These are phyloP conservation scores for Lasioglossum pauxillum DNA, from an alignment of 2,888 invertebrate species.

Conservation along the genomic window DNA sequence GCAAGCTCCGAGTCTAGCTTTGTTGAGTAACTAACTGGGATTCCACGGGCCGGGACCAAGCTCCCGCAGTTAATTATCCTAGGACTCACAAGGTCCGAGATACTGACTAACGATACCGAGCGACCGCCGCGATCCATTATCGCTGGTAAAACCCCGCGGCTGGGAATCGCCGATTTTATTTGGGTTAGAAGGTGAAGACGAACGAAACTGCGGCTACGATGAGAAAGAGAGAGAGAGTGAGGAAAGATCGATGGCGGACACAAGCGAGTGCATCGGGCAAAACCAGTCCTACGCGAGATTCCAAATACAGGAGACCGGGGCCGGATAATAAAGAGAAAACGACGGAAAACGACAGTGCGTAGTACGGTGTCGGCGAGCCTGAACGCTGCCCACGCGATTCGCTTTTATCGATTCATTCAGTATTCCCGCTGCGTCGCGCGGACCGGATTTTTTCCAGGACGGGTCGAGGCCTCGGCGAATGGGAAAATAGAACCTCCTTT, in stretches of 20 bases:
- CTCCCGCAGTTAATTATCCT: constrained; percentile 54
- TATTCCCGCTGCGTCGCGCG: constrained; percentile 36
- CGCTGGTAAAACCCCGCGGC: constrained; percentile 15
- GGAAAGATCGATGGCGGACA: neutral
- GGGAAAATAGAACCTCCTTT: neutral
- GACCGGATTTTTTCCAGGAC: constrained; percentile 17
- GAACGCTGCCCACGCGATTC: constrained; percentile 68
- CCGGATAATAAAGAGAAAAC: constrained; percentile 58
- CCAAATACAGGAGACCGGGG: constrained; percentile 60
- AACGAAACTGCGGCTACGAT: neutral
- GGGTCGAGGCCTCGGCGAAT: neutral
- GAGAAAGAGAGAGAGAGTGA: neutral
- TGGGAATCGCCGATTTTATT: constrained; percentile 54
- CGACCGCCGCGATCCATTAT: constrained; percentile 43
- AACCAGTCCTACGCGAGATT: constrained; percentile 60
- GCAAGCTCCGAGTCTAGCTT: neutral
- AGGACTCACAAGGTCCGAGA: constrained; percentile 22
- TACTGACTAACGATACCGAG: constrained; percentile 36
- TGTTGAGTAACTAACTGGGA: constrained; percentile 21
- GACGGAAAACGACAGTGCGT: constrained; percentile 62
- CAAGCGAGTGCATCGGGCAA: neutral
- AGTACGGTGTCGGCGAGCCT: constrained; percentile 69
- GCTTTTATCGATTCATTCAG: constrained; percentile 75
- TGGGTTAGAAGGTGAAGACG: constrained; percentile 40
- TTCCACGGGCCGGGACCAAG: constrained; percentile 23